Conservation (phyloP, 2,888 invertebrate species). For the Sarcophaga variegata region DNA sequence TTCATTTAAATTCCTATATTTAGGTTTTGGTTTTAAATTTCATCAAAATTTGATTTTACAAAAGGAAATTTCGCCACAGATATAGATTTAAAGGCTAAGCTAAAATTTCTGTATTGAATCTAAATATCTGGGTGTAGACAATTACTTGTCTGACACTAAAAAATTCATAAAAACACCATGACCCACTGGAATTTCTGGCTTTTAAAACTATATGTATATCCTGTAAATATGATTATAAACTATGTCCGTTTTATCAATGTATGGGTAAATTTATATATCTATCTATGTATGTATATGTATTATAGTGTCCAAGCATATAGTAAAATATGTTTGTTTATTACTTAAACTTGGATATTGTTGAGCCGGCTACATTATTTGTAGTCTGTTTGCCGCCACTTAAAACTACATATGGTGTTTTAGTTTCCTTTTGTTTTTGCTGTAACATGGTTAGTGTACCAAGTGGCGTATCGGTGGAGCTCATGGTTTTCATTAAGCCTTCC, state of each 20-base stretch:
- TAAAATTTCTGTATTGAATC: neutral
- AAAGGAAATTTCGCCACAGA: too few relatives aligned
- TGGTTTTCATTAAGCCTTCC: constrained; percentile 97
- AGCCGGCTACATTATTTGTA: constrained; percentile 67
- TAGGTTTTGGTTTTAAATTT: too few relatives aligned
- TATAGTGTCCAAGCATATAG: constrained; percentile 49
- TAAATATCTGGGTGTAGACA: neutral
- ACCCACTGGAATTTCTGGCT: constrained; percentile 28
- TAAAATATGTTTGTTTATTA: constrained; percentile 23
- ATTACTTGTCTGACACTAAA: neutral
- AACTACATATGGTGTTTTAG: constrained; percentile 95
- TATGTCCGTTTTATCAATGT: neutral
- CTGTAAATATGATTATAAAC: constrained; percentile 9
- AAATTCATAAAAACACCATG: neutral
- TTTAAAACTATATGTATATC: neutral
- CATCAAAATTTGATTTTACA: too few relatives aligned
- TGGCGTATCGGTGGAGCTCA: constrained; percentile 99
- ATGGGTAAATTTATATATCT: constrained; percentile 18
- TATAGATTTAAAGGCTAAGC: neutral
- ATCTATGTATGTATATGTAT: neutral
- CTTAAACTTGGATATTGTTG: constrained; percentile 62
- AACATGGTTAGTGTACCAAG: constrained; percentile 96
- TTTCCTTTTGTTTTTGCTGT: constrained; percentile 97
- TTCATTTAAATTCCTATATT: neutral
- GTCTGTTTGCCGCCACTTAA: constrained; percentile 93